These are phyloP conservation scores for Nettapus auritus DNA, from an alignment of 2,113 vertebrate species.

Conservation along the genomic window DNA sequence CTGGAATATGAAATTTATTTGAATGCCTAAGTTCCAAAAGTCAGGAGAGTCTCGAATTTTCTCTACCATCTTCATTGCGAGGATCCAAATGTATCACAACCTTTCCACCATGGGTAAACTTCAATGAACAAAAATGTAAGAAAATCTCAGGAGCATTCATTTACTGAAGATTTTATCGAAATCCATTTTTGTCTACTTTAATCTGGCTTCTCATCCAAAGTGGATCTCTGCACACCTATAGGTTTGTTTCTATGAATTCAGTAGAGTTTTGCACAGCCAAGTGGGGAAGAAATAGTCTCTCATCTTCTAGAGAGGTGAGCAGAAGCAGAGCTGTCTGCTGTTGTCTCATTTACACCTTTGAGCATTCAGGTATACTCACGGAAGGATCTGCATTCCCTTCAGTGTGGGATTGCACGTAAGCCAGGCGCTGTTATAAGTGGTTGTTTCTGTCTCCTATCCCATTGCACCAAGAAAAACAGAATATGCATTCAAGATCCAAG, in stretches of 20 bases:
- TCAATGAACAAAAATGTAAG: not conserved
- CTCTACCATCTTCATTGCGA: not conserved
- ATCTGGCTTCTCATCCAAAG: not conserved
- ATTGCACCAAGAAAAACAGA: not conserved
- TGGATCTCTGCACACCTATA: not conserved
- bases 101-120: not conserved
- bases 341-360: not conserved
- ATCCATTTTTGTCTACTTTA: not conserved
- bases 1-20: conserved; percentile 43
- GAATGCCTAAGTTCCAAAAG: conserved; percentile 17
- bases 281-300: not conserved
- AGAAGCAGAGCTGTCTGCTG: not conserved
- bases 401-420: not conserved
- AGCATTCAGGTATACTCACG: not conserved
- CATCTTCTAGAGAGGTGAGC: not conserved
- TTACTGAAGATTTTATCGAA: not conserved
- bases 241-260: not conserved
- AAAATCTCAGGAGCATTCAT: not conserved
- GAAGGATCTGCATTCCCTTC: not conserved
- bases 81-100: not conserved
- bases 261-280: not conserved
- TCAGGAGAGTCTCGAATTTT: not conserved
- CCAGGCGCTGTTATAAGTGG: not conserved
- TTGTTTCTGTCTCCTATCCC: not conserved
- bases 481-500: not conserved